phyloP scores from a whole-genome alignment of 1,140 invertebrate species.

The Magallana gigas region DNA sequence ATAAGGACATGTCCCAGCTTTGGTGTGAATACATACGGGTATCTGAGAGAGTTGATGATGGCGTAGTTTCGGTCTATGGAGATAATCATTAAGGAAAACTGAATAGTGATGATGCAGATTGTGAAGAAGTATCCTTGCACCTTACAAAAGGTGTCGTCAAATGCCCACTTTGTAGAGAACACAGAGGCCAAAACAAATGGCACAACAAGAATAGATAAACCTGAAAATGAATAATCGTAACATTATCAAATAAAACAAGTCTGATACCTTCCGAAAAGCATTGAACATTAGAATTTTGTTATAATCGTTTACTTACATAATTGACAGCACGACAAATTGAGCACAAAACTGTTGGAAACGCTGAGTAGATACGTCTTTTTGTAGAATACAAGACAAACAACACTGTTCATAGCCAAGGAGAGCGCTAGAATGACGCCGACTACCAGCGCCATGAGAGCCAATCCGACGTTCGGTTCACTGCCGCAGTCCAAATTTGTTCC shows the following conservation, averaged over 20 bases:
- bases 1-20: constrained; percentile 62
- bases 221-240: constrained; percentile 56
- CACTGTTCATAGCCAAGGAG: constrained; percentile 53
- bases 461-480: constrained; percentile 36
- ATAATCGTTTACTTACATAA: constrained; percentile 41
- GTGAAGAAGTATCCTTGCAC: constrained; percentile 66
- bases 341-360: constrained; percentile 55
- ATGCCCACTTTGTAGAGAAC: constrained; percentile 58
- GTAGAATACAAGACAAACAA: constrained; percentile 51
- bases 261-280: no score
- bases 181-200: constrained; percentile 65
- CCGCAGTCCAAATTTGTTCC: constrained; percentile 37
- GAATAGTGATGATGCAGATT: constrained; percentile 57
- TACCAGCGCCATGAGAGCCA: constrained; percentile 47
- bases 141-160: constrained; percentile 65
- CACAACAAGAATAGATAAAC: constrained; percentile 61
- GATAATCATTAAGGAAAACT: constrained; percentile 64
- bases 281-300: neutral
- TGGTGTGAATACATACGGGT: constrained; percentile 70
- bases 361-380: constrained; percentile 56
- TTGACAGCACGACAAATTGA: constrained; percentile 49
- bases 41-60: constrained; percentile 69
- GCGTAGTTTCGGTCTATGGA: constrained; percentile 72
- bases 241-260: no score
- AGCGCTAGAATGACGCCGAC: constrained; percentile 54